These are phyloP conservation scores for Ophion ellenae DNA, from an alignment of 2,888 invertebrate species.

Conservation along the genomic window DNA sequence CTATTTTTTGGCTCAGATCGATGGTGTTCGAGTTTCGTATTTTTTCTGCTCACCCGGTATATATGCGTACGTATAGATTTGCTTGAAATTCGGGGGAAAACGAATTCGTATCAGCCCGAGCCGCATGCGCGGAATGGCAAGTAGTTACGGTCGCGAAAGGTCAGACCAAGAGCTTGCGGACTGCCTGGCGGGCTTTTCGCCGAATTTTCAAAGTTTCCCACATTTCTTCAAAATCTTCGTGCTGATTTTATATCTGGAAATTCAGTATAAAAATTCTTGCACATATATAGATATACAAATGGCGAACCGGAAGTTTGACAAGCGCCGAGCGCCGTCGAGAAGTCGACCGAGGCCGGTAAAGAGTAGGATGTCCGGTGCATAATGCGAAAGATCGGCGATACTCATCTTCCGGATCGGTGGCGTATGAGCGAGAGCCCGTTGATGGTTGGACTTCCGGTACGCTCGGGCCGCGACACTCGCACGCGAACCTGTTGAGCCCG, in stretches of 20 bases:
- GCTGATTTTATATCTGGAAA: too few species aligned
- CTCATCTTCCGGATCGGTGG: conserved; percentile 12
- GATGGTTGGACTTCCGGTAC: conserved; percentile 80
- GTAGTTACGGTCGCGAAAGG: not conserved
- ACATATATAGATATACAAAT: not conserved
- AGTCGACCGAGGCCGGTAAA: conserved; percentile 10
- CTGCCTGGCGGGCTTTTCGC: not conserved
- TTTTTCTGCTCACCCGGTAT: too few species aligned
- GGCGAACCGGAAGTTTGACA: not conserved
- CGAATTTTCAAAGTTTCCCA: not conserved
- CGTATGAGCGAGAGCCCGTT: conserved; percentile 46
- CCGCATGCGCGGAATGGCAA: conserved; percentile 4
- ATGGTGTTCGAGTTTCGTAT: too few species aligned
- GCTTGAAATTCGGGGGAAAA: not conserved
- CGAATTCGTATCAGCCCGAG: not conserved
- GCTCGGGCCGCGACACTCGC: conserved; percentile 71
- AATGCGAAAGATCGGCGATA: conserved; percentile 24
- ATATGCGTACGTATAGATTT: not conserved
- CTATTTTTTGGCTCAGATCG: too few species aligned
- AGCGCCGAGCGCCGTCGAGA: conserved; percentile 7
- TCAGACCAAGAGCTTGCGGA: not conserved
- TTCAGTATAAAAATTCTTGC: too few species aligned
- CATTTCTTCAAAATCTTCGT: not conserved
- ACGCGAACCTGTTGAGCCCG: conserved; percentile 81
- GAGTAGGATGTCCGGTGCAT: conserved; percentile 39